Percentiles rank a stretch among this genome's conserved stretches.
These are phyloP conservation scores for Syrrhaptes paradoxus DNA, from an alignment of 2,113 vertebrate genomes.

Conservation along the genomic window DNA sequence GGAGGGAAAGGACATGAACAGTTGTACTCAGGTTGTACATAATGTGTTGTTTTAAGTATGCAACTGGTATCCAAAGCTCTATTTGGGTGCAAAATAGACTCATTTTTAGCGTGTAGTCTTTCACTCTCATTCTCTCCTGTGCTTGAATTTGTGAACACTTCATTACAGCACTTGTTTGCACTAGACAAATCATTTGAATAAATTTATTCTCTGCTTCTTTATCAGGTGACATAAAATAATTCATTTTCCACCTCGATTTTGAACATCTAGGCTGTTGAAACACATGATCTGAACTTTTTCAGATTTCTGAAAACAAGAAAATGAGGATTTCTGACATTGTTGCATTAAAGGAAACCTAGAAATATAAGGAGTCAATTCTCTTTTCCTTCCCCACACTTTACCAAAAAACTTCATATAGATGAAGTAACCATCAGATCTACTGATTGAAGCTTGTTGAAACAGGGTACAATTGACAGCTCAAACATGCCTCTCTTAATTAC, in stretches of 20 bases:
- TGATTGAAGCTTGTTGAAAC: background rate
- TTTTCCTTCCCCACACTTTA: background rate
- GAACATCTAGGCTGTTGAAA: background rate
- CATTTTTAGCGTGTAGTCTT: background rate
- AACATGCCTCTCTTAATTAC: slow-evolving; percentile 6
- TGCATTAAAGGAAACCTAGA: background rate
- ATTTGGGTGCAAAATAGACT: background rate
- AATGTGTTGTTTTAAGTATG: background rate
- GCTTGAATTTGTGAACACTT: background rate
- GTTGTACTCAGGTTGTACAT: rapidly evolving
- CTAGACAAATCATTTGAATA: background rate
- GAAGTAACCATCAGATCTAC: background rate
- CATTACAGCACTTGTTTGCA: background rate
- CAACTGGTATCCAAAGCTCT: background rate
- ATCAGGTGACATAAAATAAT: background rate
- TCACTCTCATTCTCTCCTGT: background rate
- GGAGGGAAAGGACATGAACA: rapidly evolving
- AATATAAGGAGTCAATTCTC: background rate
- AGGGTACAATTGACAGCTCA: background rate
- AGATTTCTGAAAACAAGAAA: background rate
- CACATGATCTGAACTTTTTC: background rate
- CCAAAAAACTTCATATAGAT: background rate
- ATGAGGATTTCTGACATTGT: background rate
- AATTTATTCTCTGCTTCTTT: background rate
- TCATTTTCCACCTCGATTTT: background rate